Base-by-base conservation (phyloP, 1,140 invertebrate genomes). In the Eriosoma lanigerum region DNA sequence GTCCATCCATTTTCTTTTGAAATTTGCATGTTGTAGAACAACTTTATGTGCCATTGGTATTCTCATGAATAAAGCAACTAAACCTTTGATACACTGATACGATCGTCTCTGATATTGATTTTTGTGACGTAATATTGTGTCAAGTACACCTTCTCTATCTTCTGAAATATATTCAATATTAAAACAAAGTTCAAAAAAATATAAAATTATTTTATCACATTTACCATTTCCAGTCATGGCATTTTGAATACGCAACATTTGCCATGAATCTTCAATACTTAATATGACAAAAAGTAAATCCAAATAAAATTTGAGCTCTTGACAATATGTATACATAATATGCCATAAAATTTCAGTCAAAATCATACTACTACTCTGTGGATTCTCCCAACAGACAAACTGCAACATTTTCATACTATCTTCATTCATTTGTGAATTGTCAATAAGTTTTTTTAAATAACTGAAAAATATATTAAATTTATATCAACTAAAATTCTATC, bases 341-440 rank as follows among this genome's bases (percentile, higher is more conserved):
- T 96, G 94, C 94, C 95, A 97, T 21, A 98, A 87, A 29, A 98
- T 86, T 88, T 98, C 96, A 58, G 91, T 92, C 9, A 98, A 89
- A 38, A 96, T 94, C 19, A 90, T 90, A 66, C 93, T 91, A 15
- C 96, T 97, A 85, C 98, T 95, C 81, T 93, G 91, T 21, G 95
- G 94, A 89, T 98, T 97, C 86, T 98, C 96, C 96, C 96, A 98
- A 83, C 93, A 95, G 85, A 96, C 93, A 86, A 94, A 98, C 87
- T 97, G 93, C 4, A 96, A 85, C 64, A 98, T 86, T 86, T 95
- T 93, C 1, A 95, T 88, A 0, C 94, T 94, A 80, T 98, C 96
- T 83, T 98, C 96, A 38, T 93, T 92, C 38, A 92, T 90, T 86
- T 95, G 96, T 38, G 93, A 93, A 50, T 98, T 96, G 86, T 98